phyloP scores from a whole-genome alignment of 2,113 vertebrate species.

The Hemiprocne comata region DNA sequence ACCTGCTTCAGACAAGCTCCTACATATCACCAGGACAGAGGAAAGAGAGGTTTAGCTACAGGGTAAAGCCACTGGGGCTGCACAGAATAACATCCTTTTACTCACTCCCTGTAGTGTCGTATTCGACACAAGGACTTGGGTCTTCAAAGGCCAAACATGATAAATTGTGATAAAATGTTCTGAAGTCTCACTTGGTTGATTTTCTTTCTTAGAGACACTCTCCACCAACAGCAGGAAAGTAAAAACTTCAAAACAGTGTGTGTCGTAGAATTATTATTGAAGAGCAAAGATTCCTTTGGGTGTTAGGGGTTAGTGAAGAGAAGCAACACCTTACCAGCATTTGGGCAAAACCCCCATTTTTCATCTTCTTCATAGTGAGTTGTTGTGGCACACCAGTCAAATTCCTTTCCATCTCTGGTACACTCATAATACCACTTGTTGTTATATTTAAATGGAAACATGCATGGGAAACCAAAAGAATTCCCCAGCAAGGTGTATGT shows the following conservation, averaged over 20 bases:
- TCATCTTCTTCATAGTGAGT: slow-evolving; percentile 85
- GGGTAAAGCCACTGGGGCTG: neutral
- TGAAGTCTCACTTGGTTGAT: neutral
- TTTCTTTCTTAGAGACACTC: neutral
- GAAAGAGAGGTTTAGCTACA: neutral
- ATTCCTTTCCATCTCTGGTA: slow-evolving; percentile 84
- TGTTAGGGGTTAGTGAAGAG: neutral
- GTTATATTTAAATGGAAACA: slow-evolving; percentile 91
- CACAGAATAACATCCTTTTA: neutral
- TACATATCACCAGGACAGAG: neutral
- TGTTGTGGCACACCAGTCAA: slow-evolving; percentile 89
- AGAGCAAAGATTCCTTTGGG: neutral
- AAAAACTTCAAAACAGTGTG: neutral
- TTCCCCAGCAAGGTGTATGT: slow-evolving; percentile 89
- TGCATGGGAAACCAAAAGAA: slow-evolving; percentile 84
- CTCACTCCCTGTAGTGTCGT: neutral
- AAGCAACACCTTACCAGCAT: slow-evolving; percentile 79
- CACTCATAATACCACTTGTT: slow-evolving; percentile 90
- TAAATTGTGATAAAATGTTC: neutral
- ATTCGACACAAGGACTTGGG: neutral
- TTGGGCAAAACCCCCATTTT: slow-evolving; percentile 93
- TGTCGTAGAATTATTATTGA: neutral
- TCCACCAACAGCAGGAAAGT: neutral
- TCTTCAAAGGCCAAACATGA: neutral
- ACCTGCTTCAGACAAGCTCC: neutral